phyloP scores from a whole-genome alignment of 2,113 vertebrate genomes.

The Serilophus lunatus region DNA sequence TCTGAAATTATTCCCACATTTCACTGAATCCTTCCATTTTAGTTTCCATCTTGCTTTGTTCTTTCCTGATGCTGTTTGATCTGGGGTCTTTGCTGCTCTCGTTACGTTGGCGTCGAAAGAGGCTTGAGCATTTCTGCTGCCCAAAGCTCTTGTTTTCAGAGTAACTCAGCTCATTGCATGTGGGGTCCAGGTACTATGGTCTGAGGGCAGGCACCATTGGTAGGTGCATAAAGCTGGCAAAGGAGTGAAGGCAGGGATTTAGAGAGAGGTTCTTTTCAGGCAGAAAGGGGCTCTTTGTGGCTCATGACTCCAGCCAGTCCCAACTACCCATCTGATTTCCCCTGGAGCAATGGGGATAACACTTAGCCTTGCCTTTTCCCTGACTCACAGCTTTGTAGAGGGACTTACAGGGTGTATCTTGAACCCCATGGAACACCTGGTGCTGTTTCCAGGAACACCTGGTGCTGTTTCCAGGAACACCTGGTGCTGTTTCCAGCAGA shows the following conservation, averaged over 20 bases:
- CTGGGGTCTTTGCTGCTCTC: background rate
- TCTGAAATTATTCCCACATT: conserved; percentile 61
- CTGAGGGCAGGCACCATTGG: background rate
- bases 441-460: background rate
- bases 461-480: background rate
- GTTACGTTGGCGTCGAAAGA: background rate
- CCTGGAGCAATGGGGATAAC: background rate
- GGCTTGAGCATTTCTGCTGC: background rate
- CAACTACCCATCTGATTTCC: background rate
- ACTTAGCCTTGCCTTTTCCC: background rate
- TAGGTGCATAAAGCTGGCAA: background rate
- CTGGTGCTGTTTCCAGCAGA: background rate
- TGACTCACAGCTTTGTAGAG: background rate
- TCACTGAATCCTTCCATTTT: conserved; percentile 7
- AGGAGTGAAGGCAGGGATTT: background rate
- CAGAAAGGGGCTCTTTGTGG: background rate
- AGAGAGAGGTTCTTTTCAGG: background rate
- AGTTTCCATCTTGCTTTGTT: conserved; percentile 49
- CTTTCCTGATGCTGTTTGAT: conserved; percentile 17
- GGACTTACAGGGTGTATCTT: background rate
- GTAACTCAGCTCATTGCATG: background rate
- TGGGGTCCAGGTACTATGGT: background rate
- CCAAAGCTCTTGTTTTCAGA: background rate
- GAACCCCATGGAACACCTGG: background rate
- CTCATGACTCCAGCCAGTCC: background rate